Evolutionary conservation across 2,797 vertebrate genomes (phyloP), one percentile per base, ranked within the genome.

Genomic region (Setipinna tenuifilis): DNA sequence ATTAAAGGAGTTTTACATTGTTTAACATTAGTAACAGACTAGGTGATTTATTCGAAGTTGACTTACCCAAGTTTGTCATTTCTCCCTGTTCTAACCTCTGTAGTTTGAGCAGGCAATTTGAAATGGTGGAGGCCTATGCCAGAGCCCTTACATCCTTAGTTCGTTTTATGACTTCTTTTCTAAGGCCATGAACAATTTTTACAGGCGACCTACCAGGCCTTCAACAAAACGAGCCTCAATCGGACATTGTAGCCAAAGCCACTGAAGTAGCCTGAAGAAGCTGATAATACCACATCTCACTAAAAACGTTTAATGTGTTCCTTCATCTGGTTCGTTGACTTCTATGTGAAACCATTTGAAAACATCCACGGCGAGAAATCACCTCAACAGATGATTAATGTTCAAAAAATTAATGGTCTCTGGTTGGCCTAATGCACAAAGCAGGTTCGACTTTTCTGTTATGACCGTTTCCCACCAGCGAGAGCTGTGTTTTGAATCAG

Each of bases 341-440:
- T 35, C 58, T 31, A 31, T 71, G 25, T 71, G 65, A 71, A 71
- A 31, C 25, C 65, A 71, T 21, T 35, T 21, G 35, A 44, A 44
- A 78, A 78, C 44, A 0, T 41, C 41, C 17, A 78, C 31, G 71
- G 25, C 31, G 31, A 21, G 35, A 41, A 78, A 78, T 41, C 71
- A 44, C 4, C 71, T 78, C 31, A 78, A 44, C 31, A 78, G 35
- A 44, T 44, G 17, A 44, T 44, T 78, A 78, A 78, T 78, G 71
- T 44, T 35, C 31, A 44, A 78, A 5, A 78, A 78, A 17, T 44
- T 44, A 78, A 78, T 78, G 71, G 65, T 71, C 65, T 71, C 17
- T 68, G 23, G 68, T 75, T 75, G 68, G 68, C 28, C 68, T 75
- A 75, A 75, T 75, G 68, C 68, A 35, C 68, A 75, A 75, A 75